Conservation (phyloP, 2,888 invertebrate genomes). For the Ptilodon capucinus region DNA sequence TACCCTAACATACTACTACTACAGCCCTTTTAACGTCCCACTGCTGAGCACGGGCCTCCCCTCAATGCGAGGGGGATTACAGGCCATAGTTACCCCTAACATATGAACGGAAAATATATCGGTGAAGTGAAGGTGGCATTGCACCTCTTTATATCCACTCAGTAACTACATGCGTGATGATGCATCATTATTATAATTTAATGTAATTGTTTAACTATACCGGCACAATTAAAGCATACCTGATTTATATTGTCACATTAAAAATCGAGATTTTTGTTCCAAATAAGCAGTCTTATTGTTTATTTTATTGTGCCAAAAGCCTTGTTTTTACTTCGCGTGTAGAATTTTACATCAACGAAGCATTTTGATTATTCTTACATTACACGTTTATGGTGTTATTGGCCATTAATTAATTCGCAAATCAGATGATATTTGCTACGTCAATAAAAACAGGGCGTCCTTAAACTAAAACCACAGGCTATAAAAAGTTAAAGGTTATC, state of each 20-base stretch:
- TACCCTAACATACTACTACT: no score
- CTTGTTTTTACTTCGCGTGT: constrained; percentile 3
- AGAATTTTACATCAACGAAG: constrained; percentile 16
- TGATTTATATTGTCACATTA: constrained; percentile 8
- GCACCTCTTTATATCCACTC: no score
- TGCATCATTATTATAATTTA: background rate
- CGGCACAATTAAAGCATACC: constrained; percentile 6
- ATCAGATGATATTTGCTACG: constrained; percentile 52
- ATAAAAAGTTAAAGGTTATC: constrained; percentile 73
- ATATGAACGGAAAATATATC: no score
- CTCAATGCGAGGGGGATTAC: no score
- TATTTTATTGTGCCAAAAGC: background rate
- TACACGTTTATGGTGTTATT: constrained; percentile 44
- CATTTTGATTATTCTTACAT: constrained; percentile 21
- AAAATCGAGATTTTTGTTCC: constrained; percentile 10
- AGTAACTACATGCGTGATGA: no score
- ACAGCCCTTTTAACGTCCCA: no score
- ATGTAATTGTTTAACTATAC: constrained; percentile 17
- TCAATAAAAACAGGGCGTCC: constrained; percentile 64
- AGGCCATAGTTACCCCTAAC: no score
- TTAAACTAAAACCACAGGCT: constrained; percentile 69
- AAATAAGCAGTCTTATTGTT: background rate
- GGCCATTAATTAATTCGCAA: constrained; percentile 53
- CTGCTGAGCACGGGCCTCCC: no score
- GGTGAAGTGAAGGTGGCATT: no score